These are phyloP conservation scores for Corvus moneduloides DNA, from an alignment of 2,113 vertebrate species.

Conservation along the genomic window DNA sequence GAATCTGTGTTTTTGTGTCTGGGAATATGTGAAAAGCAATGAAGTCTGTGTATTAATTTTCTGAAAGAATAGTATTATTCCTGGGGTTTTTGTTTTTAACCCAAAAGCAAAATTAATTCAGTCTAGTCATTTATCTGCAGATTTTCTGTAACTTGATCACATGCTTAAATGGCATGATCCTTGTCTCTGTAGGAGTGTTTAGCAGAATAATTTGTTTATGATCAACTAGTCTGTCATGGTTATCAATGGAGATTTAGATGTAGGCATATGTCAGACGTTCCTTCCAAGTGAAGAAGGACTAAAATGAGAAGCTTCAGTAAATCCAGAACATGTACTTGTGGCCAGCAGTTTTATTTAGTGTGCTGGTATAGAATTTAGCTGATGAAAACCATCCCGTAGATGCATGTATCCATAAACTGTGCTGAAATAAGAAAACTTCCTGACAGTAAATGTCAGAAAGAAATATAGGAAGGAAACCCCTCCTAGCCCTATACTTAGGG, in stretches of 20 bases:
- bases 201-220: background rate
- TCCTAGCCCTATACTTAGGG: background rate
- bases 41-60: background rate
- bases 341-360: background rate
- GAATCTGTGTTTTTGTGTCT: background rate
- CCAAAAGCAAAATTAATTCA: background rate
- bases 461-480: background rate
- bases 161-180: background rate
- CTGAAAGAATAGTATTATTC: background rate
- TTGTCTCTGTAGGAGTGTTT: background rate
- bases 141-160: background rate
- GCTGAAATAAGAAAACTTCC: background rate
- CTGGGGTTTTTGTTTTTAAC: background rate
- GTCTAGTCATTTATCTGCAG: background rate
- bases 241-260: background rate
- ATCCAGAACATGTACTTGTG: background rate
- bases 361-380: background rate
- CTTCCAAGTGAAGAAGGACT: background rate
- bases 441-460: conserved; percentile 4
- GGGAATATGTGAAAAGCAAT: background rate
- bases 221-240: background rate
- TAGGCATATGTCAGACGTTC: background rate
- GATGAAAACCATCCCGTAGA: conserved; percentile 4
- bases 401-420: background rate
- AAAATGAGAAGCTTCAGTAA: background rate